Conservation (phyloP, 2,113 vertebrate species). For the Rattus rattus region DNA sequence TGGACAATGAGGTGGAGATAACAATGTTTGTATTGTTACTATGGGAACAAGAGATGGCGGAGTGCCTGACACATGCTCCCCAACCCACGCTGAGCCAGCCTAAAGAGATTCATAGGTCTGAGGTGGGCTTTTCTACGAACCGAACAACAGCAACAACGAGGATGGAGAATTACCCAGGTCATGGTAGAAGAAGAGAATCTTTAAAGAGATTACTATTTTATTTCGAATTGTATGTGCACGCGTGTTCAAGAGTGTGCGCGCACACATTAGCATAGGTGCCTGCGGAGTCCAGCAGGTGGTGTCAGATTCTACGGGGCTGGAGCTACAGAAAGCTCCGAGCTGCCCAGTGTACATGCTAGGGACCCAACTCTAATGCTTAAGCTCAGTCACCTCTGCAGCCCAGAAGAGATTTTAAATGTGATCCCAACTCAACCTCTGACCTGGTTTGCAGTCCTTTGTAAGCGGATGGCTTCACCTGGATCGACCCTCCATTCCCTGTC, state of each 20-base stretch:
- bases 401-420: neutral
- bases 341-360: neutral
- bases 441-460: neutral
- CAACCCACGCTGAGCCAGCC: neutral
- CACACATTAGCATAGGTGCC: neutral
- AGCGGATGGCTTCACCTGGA: neutral
- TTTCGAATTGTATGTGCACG: neutral
- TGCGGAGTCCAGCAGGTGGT: neutral
- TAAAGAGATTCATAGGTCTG: neutral
- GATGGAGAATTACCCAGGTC: neutral
- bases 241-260: neutral
- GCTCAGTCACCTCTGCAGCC: neutral
- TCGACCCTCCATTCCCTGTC: neutral
- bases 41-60: neutral
- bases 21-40: rapidly evolving
- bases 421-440: too few relatives aligned
- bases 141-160: neutral
- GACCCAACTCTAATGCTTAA: neutral
- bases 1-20: neutral
- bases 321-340: neutral
- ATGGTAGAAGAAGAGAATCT: neutral
- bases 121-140: neutral
- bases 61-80: neutral
- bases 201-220: neutral
- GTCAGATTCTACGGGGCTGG: neutral